A percentile compares a stretch with the other conserved stretches of the same genome.
These are phyloP conservation scores for Sporophila hypoxantha DNA, from an alignment of 2,113 vertebrate species.

Conservation along the genomic window DNA sequence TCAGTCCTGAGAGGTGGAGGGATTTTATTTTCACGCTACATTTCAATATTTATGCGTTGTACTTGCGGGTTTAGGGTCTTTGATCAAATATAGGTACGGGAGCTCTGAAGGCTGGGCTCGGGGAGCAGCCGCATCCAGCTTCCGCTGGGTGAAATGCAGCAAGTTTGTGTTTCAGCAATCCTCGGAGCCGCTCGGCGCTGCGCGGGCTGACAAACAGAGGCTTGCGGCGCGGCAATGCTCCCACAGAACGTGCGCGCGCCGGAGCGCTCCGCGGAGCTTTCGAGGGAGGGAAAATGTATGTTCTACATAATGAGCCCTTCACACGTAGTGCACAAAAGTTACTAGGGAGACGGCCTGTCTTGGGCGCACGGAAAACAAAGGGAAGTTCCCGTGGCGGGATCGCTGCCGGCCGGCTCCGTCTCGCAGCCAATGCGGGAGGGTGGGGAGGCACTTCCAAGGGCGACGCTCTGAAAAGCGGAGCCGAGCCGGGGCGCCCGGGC, in stretches of 20 bases:
- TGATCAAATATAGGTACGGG: slow-evolving; percentile 3
- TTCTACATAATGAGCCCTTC: slow-evolving; percentile 37
- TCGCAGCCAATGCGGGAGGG: not conserved
- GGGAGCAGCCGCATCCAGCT: not conserved
- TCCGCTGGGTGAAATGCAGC: not conserved
- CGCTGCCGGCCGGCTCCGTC: not conserved
- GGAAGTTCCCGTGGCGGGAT: slow-evolving; percentile 6
- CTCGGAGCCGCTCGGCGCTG: not conserved
- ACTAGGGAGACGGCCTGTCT: slow-evolving; percentile 38
- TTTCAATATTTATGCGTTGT: not conserved
- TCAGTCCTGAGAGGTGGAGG: not conserved
- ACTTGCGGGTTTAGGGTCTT: not conserved
- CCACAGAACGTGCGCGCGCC: not conserved
- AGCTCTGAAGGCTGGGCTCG: not conserved
- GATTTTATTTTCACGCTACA: not conserved
- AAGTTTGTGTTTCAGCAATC: slow-evolving; percentile 37
- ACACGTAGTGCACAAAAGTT: slow-evolving; percentile 26
- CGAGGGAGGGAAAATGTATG: not conserved
- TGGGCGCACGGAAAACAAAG: slow-evolving; percentile 33
- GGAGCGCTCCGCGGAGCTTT: not conserved
- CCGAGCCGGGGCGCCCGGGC: not conserved
- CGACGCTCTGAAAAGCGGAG: not conserved
- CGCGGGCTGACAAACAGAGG: slow-evolving; percentile 2
- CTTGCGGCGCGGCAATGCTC: not conserved
- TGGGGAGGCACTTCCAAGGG: slow-evolving; percentile 8